Evolutionary conservation across 35 echinoderm and acorn worm genomes (phyloP).

Genomic region (Stichopus chloronotus): DNA sequence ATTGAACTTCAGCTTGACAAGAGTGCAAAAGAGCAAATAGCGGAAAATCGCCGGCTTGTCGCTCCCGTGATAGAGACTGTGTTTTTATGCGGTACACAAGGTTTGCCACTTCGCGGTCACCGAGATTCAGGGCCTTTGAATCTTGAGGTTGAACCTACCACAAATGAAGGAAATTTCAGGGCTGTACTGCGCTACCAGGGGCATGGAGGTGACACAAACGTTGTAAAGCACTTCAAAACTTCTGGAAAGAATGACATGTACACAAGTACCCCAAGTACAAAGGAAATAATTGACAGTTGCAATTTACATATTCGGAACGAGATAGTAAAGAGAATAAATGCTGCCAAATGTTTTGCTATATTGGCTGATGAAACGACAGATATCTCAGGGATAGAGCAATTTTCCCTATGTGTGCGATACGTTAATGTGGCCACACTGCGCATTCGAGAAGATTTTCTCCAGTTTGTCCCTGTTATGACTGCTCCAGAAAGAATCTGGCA

Average conservation of each 20-base stretch:
- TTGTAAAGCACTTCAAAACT: conserved; percentile 41
- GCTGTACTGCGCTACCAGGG: conserved; percentile 9
- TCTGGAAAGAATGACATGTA: conserved; percentile 1
- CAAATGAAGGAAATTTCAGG: conserved; percentile 8
- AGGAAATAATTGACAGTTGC: conserved; percentile 39
- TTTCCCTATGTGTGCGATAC: conserved; percentile 1
- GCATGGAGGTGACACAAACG: neutral
- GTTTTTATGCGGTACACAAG: conserved; percentile 32
- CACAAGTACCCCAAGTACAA: neutral
- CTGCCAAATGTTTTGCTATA: conserved; percentile 33
- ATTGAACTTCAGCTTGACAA: conserved; percentile 31
- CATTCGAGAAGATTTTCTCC: conserved; percentile 50
- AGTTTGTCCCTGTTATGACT: conserved; percentile 41
- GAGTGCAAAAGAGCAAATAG: conserved; percentile 3
- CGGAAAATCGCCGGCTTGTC: conserved; percentile 9
- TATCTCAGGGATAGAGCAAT: conserved; percentile 43
- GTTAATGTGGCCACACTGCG: conserved; percentile 24
- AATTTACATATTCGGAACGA: conserved; percentile 32
- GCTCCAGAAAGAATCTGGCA: neutral
- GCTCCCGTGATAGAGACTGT: conserved; percentile 17
- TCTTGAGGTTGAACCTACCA: neutral
- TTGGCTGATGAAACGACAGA: conserved; percentile 40
- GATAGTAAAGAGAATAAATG: conserved; percentile 29
- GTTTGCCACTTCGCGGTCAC: conserved; percentile 40
- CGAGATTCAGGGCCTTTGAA: neutral